A percentile compares a stretch with the other conserved stretches of the same genome.
phyloP scores from a whole-genome alignment of 2,113 vertebrate species.

The Amblyornis subalaris region DNA sequence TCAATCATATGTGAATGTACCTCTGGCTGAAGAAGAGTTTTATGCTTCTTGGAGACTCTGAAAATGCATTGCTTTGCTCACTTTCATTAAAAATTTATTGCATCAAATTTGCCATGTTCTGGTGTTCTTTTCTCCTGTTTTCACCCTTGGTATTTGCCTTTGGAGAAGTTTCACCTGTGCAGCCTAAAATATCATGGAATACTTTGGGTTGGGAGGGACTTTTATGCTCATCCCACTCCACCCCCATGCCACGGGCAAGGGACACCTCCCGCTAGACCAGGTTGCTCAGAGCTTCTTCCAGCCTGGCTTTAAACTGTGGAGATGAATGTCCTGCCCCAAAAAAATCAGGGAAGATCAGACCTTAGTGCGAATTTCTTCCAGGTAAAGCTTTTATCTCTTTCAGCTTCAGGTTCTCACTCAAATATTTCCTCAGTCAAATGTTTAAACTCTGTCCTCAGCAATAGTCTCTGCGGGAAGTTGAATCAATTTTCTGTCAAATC shows the following conservation, averaged over 20 bases:
- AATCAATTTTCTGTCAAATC: background rate
- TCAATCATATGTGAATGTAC: fast-evolving
- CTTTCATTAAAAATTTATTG: background rate
- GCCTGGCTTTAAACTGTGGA: background rate
- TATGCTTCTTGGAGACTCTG: background rate
- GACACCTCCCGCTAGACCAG: background rate
- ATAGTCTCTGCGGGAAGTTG: fast-evolving
- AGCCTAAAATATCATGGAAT: background rate
- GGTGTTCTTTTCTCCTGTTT: background rate
- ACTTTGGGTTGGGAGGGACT: background rate
- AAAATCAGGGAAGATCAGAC: background rate
- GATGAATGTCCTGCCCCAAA: background rate
- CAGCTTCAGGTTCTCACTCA: background rate
- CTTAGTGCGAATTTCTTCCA: background rate
- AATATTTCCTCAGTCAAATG: background rate
- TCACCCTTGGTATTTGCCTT: background rate
- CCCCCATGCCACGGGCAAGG: too few species aligned
- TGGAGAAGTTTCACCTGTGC: background rate
- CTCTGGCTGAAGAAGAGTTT: background rate
- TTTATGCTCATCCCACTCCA: background rate
- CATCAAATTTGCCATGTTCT: background rate
- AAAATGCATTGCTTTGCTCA: background rate
- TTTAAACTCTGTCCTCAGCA: background rate
- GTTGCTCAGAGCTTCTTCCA: background rate
- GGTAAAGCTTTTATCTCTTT: background rate